Percentiles rank a stretch among this genome's conserved stretches.
Evolutionary conservation across 2,113 vertebrate species (phyloP).

Genomic region (Ammodramus savannarum): DNA sequence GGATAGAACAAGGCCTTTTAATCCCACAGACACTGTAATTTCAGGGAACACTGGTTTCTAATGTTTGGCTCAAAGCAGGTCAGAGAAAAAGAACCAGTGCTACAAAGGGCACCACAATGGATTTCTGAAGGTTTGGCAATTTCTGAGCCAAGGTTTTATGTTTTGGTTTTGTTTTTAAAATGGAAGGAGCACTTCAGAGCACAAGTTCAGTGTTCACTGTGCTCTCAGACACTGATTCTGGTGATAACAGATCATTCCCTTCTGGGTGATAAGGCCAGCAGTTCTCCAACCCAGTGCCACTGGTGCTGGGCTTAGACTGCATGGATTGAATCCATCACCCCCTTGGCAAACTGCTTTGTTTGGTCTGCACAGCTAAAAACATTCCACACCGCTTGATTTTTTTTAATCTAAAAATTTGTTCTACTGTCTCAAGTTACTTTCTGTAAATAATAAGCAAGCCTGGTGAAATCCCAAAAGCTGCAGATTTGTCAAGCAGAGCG

Average conservation of each 20-base stretch:
- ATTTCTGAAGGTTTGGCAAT: neutral
- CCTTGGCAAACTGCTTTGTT: constrained; percentile 72
- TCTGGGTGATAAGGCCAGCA: constrained; percentile 10
- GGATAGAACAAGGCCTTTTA: neutral
- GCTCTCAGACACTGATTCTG: neutral
- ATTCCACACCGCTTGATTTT: constrained; percentile 71
- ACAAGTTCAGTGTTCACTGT: neutral
- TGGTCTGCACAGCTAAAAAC: constrained; percentile 74
- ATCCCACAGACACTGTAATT: neutral
- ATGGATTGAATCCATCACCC: constrained; percentile 37
- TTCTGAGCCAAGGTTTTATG: neutral
- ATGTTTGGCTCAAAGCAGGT: neutral
- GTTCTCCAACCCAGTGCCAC: constrained; percentile 37
- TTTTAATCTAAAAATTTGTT: constrained; percentile 71
- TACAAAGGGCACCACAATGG: neutral
- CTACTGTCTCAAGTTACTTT: constrained; percentile 73
- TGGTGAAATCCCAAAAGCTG: constrained; percentile 75
- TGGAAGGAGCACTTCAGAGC: neutral
- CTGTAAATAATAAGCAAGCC: constrained; percentile 79
- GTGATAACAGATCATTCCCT: constrained; percentile 7
- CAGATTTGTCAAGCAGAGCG: constrained; percentile 69
- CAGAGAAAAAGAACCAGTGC: neutral
- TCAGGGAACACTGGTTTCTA: neutral
- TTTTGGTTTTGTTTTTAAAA: neutral
- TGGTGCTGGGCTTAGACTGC: constrained; percentile 18